Evolutionary conservation across 2,888 invertebrate species (phyloP), one percentile per base, ranked within the genome.

Genomic region (Serrognathus titanus): DNA sequence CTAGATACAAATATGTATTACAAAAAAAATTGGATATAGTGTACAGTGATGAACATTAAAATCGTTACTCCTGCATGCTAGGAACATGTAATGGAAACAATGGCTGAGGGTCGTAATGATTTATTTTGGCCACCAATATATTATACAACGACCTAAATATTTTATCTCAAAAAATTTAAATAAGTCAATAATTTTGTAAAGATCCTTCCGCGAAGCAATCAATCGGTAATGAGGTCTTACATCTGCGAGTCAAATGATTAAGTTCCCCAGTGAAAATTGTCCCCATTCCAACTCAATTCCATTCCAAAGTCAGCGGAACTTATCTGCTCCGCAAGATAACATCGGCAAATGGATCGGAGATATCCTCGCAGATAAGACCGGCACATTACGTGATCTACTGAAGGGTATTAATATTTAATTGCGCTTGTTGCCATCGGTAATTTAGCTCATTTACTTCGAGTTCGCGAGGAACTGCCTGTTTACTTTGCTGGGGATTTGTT

Each of bases 301-400:
- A 11, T 13, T 13, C 40, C 40, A 3, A 11, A 13, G 11, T 11
- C 11, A 9, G 40, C 11, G 12, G 40, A 40, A 13, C 40, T 40
- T 40, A 40, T 40, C 40, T 13, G 40, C 11, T 7, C 40, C 11
- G 12, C 40, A 12, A 13, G 40, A 40, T 40, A 13, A 40, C 40
- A 12, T 13, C 40, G 10, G 40, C 40, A 40, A 41, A 54, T 48
- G 40, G 40, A 54, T 54, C 39, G 54, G 36, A 46, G 53, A 38
- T 46, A 53, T 47, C 39, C 16, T 12, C 36, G 37, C 31, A 24
- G 53, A 53, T 53, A 53, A 36, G 9, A 36, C 16, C 31, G 35
- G 40, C 47, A 16, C 54, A 40, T 38, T 54, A 48, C 46, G 48
- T 48, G 54, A 54, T 54, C 54, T 54, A 46, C 31, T 35, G 48